Percentiles rank a stretch among this genome's conserved stretches.
Conservation (phyloP, 2,797 vertebrate genomes). For the Acanthurus tractus region DNA sequence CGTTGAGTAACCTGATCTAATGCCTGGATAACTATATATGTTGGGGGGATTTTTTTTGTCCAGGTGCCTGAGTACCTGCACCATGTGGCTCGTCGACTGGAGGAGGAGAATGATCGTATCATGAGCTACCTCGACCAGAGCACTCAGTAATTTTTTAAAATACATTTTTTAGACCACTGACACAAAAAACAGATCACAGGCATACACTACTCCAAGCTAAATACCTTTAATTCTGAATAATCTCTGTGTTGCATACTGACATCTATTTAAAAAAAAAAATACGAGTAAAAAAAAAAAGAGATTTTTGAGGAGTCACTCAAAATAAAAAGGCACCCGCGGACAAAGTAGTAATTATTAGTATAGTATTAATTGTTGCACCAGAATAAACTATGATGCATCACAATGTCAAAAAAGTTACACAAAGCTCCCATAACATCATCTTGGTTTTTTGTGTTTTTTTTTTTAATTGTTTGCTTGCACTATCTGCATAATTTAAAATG, state of each 20-base stretch:
- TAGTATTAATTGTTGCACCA: no score
- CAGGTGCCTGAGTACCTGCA: constrained; percentile 99
- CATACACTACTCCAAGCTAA: not conserved
- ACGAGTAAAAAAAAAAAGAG: no score
- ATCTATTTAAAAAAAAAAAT: not conserved
- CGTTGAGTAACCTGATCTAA: not conserved
- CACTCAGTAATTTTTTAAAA: constrained; percentile 89
- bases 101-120: constrained; percentile 98
- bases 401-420: not conserved
- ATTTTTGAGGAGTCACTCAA: not conserved
- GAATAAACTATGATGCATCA: not conserved
- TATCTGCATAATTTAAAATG: no score
- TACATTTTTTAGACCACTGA: not conserved
- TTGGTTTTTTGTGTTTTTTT: no score
- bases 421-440: not conserved
- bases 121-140: constrained; percentile 99
- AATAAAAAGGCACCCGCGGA: not conserved
- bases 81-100: constrained; percentile 97
- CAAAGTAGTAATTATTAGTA: not conserved
- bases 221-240: not conserved
- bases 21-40: not conserved
- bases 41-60: constrained; percentile 35
- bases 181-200: not conserved
- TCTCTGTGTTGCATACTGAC: not conserved
- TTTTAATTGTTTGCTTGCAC: no score